Conservation (phyloP, 2,113 vertebrate genomes). For the Limanda limanda region DNA sequence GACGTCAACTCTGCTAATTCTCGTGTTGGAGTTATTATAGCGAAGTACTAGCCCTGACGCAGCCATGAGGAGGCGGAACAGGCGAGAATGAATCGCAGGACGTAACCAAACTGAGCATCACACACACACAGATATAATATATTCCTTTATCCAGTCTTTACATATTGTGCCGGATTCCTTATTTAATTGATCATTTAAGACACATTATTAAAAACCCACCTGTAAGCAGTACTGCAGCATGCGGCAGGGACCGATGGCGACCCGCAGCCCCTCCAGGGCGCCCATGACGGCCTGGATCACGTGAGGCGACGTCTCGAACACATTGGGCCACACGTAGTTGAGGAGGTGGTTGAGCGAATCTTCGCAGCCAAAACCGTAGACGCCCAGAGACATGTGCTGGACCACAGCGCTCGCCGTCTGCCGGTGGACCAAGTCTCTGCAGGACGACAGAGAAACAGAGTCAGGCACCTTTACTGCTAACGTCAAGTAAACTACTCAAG, state of each 20-base stretch:
- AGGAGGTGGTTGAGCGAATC: slow-evolving; percentile 97
- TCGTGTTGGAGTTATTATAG: slow-evolving; percentile 59
- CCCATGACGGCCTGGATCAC: slow-evolving; percentile 99
- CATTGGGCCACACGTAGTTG: slow-evolving; percentile 99
- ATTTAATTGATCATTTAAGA: too few relatives aligned
- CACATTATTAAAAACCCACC: slow-evolving; percentile 73
- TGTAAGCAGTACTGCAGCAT: slow-evolving; percentile 99
- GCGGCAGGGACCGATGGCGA: slow-evolving; percentile 96
- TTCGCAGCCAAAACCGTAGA: slow-evolving; percentile 98
- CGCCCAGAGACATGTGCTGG: slow-evolving; percentile 98
- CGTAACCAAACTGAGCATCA: neutral
- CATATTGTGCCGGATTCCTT: too few relatives aligned
- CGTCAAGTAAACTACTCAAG: too few relatives aligned
- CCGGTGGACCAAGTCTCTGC: slow-evolving; percentile 95
- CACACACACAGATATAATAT: neutral
- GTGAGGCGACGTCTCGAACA: slow-evolving; percentile 97
- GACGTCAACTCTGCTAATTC: slow-evolving; percentile 32
- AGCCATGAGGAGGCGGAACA: slow-evolving; percentile 40
- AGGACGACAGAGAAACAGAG: neutral
- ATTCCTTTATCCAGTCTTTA: neutral
- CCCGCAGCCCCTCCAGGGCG: slow-evolving; percentile 94
- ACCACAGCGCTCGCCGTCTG: slow-evolving; percentile 98
- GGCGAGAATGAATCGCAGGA: slow-evolving; percentile 60
- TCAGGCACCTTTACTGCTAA: neutral
- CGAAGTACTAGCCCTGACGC: slow-evolving; percentile 53